A percentile compares a stretch with the other conserved stretches of the same genome.
These are phyloP conservation scores for Rhinopithecus roxellana DNA, from an alignment of 2,113 vertebrate species.

Conservation along the genomic window DNA sequence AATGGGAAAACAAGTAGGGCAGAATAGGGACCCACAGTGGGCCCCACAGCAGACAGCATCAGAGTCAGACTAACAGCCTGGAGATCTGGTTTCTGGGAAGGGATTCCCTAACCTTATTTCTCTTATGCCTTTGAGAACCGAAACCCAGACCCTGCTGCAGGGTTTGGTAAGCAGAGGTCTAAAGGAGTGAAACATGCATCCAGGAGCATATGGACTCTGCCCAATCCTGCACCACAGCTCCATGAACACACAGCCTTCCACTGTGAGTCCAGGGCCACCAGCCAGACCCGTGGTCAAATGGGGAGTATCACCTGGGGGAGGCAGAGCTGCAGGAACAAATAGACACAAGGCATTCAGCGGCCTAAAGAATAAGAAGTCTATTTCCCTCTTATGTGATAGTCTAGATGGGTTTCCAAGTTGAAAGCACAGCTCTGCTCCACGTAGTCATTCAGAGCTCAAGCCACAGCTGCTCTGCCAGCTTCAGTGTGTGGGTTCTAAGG, in stretches of 20 bases:
- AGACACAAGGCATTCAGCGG: not conserved
- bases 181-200: not conserved
- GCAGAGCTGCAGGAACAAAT: not conserved
- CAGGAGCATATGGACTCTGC: not conserved
- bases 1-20: not conserved
- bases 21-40: not conserved
- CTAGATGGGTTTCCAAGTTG: not conserved
- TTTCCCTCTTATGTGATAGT: not conserved
- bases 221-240: not conserved
- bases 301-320: not conserved
- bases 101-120: not conserved
- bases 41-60: not conserved
- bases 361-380: not conserved
- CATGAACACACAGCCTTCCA: not conserved
- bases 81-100: not conserved
- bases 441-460: not conserved
- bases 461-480: not conserved
- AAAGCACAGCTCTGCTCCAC: not conserved
- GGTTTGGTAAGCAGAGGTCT: not conserved
- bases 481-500: not conserved
- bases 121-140: not conserved
- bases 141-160: not conserved
- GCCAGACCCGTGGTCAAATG: not conserved
- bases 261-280: not conserved
- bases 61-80: not conserved